phyloP scores from a whole-genome alignment of 2,888 invertebrate genomes.

The Cabera pusaria region DNA sequence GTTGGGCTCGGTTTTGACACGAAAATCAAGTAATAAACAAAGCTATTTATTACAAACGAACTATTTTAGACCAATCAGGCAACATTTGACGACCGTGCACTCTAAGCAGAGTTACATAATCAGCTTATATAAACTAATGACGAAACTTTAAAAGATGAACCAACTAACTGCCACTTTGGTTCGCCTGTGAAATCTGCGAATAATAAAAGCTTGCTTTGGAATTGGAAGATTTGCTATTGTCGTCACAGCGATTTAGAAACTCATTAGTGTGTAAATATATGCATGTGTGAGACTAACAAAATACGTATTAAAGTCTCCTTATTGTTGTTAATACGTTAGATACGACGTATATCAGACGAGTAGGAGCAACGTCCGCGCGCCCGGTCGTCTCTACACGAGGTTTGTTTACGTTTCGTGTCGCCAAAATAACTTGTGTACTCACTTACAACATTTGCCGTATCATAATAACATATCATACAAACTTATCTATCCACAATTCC shows the following conservation, averaged over 20 bases:
- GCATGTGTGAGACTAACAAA: constrained; percentile 13
- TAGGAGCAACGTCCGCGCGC: constrained; percentile 68
- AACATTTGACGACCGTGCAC: constrained; percentile 49
- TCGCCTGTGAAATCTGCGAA: constrained; percentile 31
- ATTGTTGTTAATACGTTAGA: constrained; percentile 27
- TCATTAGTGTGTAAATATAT: constrained; percentile 20
- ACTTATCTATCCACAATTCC: no score
- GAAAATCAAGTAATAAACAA: background rate
- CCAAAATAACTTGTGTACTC: constrained; percentile 53
- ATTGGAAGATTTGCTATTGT: background rate
- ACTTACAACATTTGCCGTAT: constrained; percentile 34
- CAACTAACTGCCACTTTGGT: constrained; percentile 55
- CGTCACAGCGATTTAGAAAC: constrained; percentile 9
- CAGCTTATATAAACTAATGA: constrained; percentile 67
- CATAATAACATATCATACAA: constrained; percentile 23
- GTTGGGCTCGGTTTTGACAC: constrained; percentile 7
- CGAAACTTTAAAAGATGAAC: constrained; percentile 64
- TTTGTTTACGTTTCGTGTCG: constrained; percentile 60
- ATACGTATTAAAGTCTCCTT: constrained; percentile 20
- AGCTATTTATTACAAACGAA: constrained; percentile 3
- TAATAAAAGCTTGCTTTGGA: constrained; percentile 1
- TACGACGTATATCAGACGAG: constrained; percentile 45
- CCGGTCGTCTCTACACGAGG: constrained; percentile 55
- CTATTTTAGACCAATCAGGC: constrained; percentile 22
- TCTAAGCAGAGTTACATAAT: constrained; percentile 66